Conservation (phyloP, 1,140 invertebrate species). For the Euschistus heros region DNA sequence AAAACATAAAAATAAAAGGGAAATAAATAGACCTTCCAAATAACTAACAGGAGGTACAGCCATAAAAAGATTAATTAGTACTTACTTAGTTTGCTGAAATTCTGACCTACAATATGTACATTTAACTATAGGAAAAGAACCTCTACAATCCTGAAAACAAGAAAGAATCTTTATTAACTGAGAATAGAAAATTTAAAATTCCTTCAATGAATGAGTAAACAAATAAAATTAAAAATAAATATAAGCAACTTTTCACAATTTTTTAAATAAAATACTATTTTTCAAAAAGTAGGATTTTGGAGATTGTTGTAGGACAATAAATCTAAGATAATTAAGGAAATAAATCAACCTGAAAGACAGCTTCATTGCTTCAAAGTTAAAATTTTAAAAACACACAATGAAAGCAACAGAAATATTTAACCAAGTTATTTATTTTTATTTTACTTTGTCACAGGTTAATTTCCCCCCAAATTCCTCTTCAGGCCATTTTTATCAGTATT, state of each 20-base stretch:
- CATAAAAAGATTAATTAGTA: slow-evolving; percentile 26
- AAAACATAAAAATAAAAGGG: slow-evolving; percentile 28
- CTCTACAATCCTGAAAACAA: slow-evolving; percentile 80
- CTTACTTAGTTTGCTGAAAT: slow-evolving; percentile 90
- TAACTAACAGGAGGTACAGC: background rate
- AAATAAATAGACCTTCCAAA: background rate
- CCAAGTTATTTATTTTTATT: too few species aligned
- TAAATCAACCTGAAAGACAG: too few species aligned
- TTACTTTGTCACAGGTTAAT: too few species aligned
- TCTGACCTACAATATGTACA: slow-evolving; percentile 95
- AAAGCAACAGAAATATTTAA: too few species aligned
- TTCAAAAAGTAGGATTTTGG: background rate
- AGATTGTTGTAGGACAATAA: background rate
- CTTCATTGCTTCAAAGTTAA: too few species aligned
- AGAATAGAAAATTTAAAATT: background rate
- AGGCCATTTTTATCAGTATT: too few species aligned
- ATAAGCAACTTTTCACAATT: background rate
- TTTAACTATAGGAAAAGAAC: slow-evolving; percentile 86
- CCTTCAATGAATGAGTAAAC: background rate
- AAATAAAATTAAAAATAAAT: background rate
- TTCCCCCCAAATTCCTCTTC: too few species aligned
- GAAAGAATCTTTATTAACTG: slow-evolving; percentile 29
- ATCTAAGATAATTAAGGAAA: background rate
- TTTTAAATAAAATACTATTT: background rate
- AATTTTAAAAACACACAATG: too few species aligned